Percentiles rank a stretch among this genome's conserved stretches.
Conservation (phyloP, 2,888 invertebrate species). For the Unio delphinus region DNA sequence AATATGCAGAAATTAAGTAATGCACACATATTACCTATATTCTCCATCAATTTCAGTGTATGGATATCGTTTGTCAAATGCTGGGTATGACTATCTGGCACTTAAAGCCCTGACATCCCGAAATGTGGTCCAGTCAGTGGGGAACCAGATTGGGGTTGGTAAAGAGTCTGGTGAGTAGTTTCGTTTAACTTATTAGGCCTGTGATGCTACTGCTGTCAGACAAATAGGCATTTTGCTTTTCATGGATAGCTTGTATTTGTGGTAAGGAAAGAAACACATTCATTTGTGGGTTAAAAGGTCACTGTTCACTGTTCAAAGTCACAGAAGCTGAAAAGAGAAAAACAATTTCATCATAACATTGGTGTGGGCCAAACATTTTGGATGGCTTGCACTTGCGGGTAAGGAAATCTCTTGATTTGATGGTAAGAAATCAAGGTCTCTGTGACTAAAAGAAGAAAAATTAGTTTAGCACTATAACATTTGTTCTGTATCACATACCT, state of each 20-base stretch:
- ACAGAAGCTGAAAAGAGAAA: too few species aligned
- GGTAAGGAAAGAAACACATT: background rate
- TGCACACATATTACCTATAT: background rate
- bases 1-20: background rate
- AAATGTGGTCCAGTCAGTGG: constrained; percentile 84
- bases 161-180: constrained; percentile 84
- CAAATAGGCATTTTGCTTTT: background rate
- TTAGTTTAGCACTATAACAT: too few species aligned
- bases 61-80: constrained; percentile 94
- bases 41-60: constrained; percentile 79
- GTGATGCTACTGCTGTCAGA: background rate
- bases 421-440: too few species aligned
- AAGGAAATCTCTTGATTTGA: too few species aligned
- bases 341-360: too few species aligned
- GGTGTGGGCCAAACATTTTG: too few species aligned
- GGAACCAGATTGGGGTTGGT: constrained; percentile 98
- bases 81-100: constrained; percentile 97
- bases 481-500: too few species aligned
- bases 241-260: background rate
- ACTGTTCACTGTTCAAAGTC: too few species aligned
- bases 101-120: constrained; percentile 88
- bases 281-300: background rate
- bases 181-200: background rate
- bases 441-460: too few species aligned
- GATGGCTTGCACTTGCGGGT: too few species aligned